Evolutionary conservation across 2,797 vertebrate genomes (phyloP).

Genomic region (Tamandua tetradactyla): DNA sequence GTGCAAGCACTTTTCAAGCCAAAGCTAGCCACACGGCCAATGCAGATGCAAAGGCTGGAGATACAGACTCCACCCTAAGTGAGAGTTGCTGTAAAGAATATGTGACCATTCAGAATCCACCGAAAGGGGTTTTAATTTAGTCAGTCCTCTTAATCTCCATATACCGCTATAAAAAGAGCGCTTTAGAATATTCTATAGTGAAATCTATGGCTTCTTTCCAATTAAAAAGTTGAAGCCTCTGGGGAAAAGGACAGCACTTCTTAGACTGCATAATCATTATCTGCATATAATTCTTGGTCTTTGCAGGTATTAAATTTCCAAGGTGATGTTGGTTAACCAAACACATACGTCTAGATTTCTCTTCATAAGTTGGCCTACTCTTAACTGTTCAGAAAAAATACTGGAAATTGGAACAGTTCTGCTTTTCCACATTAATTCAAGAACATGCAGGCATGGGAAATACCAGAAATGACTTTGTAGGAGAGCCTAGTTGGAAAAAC

Average conservation of each 20-base stretch:
- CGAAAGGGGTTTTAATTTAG: background rate
- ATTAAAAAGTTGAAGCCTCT: background rate
- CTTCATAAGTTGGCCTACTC: background rate
- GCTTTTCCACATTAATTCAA: background rate
- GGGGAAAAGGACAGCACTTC: background rate
- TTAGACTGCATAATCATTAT: background rate
- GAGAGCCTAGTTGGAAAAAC: background rate
- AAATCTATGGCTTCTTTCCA: background rate
- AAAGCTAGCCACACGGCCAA: background rate
- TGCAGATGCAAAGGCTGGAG: background rate
- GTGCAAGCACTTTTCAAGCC: background rate
- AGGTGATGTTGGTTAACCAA: background rate
- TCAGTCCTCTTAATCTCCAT: background rate
- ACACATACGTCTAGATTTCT: background rate
- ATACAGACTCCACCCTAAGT: background rate
- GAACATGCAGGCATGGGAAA: background rate
- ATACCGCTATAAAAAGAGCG: background rate
- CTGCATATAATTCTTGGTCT: background rate
- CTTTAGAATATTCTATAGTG: background rate
- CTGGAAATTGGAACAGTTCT: background rate
- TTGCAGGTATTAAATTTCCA: background rate
- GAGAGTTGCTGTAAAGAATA: background rate
- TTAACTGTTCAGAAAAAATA: background rate
- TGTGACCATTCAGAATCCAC: background rate
- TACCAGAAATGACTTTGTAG: background rate